These are phyloP conservation scores for Peucedramus taeniatus DNA, from an alignment of 2,113 vertebrate genomes.

Conservation along the genomic window DNA sequence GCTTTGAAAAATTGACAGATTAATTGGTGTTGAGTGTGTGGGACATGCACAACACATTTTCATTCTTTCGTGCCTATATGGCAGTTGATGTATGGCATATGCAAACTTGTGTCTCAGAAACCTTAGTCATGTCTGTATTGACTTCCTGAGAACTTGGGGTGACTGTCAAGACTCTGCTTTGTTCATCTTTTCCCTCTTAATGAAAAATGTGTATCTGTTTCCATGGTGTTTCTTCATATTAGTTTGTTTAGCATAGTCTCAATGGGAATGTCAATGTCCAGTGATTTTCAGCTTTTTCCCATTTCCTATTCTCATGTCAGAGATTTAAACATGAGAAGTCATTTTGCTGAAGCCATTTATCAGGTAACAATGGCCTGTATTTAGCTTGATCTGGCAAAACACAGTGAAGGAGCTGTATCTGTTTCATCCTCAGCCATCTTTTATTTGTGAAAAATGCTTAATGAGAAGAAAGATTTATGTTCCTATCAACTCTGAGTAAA, in stretches of 20 bases:
- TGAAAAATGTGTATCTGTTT: not conserved
- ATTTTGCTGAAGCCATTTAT: not conserved
- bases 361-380: not conserved
- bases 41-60: not conserved
- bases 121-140: not conserved
- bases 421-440: not conserved
- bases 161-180: not conserved
- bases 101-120: not conserved
- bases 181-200: not conserved
- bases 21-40: not conserved
- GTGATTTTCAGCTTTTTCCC: not conserved
- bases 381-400: not conserved
- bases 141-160: not conserved
- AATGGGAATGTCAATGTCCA: not conserved
- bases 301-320: not conserved
- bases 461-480: constrained; percentile 26
- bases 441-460: constrained; percentile 5
- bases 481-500: not conserved
- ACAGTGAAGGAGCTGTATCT: not conserved
- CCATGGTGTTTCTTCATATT: not conserved
- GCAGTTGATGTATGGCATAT: not conserved
- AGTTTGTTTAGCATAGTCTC: not conserved
- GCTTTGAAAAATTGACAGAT: not conserved
- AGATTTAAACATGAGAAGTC: not conserved
- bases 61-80: not conserved